A percentile compares a stretch with the other conserved stretches of the same genome.
These are phyloP conservation scores for Ifrita kowaldi DNA, from an alignment of 2,113 vertebrate genomes.

Conservation along the genomic window DNA sequence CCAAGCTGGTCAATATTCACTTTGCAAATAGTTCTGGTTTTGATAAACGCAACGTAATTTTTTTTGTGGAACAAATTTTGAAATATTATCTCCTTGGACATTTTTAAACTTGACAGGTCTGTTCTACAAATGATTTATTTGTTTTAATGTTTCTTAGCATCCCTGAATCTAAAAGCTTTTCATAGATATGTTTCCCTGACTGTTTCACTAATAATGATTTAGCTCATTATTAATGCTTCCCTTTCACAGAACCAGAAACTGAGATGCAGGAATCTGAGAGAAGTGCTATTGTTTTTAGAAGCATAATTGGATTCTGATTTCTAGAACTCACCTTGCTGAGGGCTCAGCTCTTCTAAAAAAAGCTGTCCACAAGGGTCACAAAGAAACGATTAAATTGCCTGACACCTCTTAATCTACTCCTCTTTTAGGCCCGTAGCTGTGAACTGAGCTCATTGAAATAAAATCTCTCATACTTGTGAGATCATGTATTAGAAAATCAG, in stretches of 20 bases:
- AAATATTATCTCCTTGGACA: background rate
- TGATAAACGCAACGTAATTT: background rate
- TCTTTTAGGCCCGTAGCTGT: background rate
- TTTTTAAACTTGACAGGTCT: background rate
- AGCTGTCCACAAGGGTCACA: background rate
- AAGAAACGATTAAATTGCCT: conserved; percentile 12
- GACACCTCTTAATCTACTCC: conserved; percentile 23
- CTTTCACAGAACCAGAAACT: background rate
- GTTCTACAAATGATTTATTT: background rate
- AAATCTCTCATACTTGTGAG: conserved; percentile 10
- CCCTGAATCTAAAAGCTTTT: background rate
- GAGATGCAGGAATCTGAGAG: background rate
- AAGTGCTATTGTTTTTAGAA: background rate
- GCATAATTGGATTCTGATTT: background rate
- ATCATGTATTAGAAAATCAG: background rate
- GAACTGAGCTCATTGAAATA: conserved; percentile 42
- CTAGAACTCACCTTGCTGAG: background rate
- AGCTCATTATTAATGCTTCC: background rate
- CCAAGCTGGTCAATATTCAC: background rate
- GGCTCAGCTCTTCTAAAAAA: conserved; percentile 8
- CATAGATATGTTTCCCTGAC: background rate
- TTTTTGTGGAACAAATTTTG: background rate
- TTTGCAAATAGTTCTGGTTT: background rate
- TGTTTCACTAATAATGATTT: background rate
- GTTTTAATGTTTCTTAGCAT: background rate